Base-by-base conservation (phyloP, 2,797 vertebrate species). In the Babyrousa celebensis region DNA sequence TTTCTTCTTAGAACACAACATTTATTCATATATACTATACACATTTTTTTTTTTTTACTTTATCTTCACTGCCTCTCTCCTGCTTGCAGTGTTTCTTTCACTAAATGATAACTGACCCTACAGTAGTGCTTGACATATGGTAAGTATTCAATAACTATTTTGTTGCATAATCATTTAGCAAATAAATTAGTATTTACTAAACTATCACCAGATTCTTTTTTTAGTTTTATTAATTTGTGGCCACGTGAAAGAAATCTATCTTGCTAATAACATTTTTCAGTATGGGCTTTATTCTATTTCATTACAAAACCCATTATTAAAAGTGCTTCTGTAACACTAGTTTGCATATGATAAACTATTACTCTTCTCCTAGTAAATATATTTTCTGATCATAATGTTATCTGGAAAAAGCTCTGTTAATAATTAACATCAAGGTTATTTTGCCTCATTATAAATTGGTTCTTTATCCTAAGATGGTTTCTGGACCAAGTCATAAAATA, bases 401-500 rank as follows among this genome's bases (percentile, higher is more conserved):
- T 90, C 62, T 90, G 36, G 56, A n/a, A 52, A 74, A 89, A 25
- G 5, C 21, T 70, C 40, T 89, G n/a, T 72, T 67, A 85, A 62
- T 90, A 82, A 86, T 83, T 90, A 93, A 56, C 75, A 83, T 86
- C 70, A 48, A 86, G 3, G 23, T 72, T 87, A 71, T 84, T 96
- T 93, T 91, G 20, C 56, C 21, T 94, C 27, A 71, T 78, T 90
- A 1, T 90, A 93, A 78, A 52, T 72, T 88, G n/a, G 18, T 71
- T 88, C 60, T 80, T 94, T 85, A 89, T 85, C 74, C 68, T 85
- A 79, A 27, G 78, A 84, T 93, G 84, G n/a, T 74, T 94, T 88
- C 40, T 56, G 58, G n/a, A 84, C 77, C 71, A 88, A 90, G 43
- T 79, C 58, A 68, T 65, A 88, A 72, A 84, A 74, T 36, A 48